A percentile compares a stretch with the other conserved stretches of the same genome.
Evolutionary conservation across 1,140 invertebrate genomes (phyloP).

Genomic region (Macrobrachium rosenbergii): DNA sequence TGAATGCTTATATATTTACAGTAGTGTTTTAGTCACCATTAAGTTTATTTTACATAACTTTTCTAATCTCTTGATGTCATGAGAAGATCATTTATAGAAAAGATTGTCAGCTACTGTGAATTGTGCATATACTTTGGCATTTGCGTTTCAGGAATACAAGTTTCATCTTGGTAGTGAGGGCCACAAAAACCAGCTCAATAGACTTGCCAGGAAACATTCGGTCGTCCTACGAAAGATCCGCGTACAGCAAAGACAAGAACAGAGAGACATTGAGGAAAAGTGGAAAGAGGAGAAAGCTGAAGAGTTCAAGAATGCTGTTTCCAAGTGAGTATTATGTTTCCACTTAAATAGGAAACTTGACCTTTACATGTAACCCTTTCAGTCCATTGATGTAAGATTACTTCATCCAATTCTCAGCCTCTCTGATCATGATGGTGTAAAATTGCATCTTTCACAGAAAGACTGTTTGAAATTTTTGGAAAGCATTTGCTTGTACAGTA

Average conservation of each 20-base stretch:
- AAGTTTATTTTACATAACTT: too few relatives aligned
- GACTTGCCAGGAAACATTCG: slow-evolving; percentile 48
- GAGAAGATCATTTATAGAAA: not conserved
- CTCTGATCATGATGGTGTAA: too few relatives aligned
- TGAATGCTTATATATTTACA: too few relatives aligned
- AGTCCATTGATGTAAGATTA: too few relatives aligned
- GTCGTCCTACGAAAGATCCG: slow-evolving; percentile 48
- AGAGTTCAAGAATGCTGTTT: slow-evolving; percentile 48
- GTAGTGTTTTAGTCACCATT: too few relatives aligned
- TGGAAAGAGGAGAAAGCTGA: slow-evolving; percentile 50
- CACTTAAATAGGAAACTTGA: not conserved
- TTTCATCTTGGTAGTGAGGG: slow-evolving; percentile 42
- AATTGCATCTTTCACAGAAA: too few relatives aligned
- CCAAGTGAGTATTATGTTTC: slow-evolving; percentile 20
- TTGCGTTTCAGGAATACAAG: slow-evolving; percentile 50
- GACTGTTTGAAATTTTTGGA: too few relatives aligned
- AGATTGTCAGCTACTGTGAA: not conserved
- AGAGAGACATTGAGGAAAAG: slow-evolving; percentile 52
- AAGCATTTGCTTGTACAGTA: too few relatives aligned
- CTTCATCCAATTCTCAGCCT: too few relatives aligned
- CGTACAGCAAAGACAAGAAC: slow-evolving; percentile 43
- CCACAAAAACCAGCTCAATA: slow-evolving; percentile 43
- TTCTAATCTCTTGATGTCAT: not conserved
- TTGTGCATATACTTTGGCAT: not conserved
- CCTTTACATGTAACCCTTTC: too few relatives aligned